A percentile compares a stretch with the other conserved stretches of the same genome.
These are phyloP conservation scores for Heterotilapia buettikoferi DNA, from an alignment of 2,113 vertebrate genomes.

Conservation along the genomic window DNA sequence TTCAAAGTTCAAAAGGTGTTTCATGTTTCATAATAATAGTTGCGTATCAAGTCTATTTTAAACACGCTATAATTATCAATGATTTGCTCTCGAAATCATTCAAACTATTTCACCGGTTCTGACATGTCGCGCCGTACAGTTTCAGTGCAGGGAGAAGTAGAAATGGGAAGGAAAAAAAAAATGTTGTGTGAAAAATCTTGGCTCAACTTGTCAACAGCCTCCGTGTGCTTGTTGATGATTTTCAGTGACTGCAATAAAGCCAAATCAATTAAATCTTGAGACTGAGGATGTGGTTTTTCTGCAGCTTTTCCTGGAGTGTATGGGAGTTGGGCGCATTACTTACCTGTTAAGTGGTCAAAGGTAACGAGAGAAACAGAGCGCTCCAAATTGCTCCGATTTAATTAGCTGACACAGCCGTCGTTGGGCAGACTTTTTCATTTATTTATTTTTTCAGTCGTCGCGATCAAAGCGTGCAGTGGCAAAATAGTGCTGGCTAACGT, in stretches of 20 bases:
- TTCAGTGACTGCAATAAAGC: slow-evolving; percentile 48
- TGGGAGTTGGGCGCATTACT: slow-evolving; percentile 34
- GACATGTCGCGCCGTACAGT: background rate
- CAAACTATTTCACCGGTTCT: background rate
- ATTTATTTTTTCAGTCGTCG: background rate
- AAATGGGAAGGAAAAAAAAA: background rate
- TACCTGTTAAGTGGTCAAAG: slow-evolving; percentile 48
- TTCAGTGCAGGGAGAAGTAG: background rate
- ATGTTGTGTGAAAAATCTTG: slow-evolving; percentile 35
- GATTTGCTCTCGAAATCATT: background rate
- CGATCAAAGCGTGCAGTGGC: background rate
- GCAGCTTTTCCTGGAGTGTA: slow-evolving; percentile 9
- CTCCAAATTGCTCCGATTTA: slow-evolving; percentile 48
- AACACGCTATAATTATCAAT: background rate
- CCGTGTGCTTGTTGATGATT: slow-evolving; percentile 40
- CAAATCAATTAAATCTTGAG: slow-evolving; percentile 62
- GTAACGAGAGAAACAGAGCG: slow-evolving; percentile 13
- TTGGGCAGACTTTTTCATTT: background rate
- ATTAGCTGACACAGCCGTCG: slow-evolving; percentile 34
- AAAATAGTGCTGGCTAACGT: background rate
- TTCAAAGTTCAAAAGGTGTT: slow-evolving; percentile 19
- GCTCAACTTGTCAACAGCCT: slow-evolving; percentile 42
- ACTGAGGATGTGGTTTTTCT: slow-evolving; percentile 19
- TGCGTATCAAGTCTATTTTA: background rate
- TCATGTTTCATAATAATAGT: background rate